Evolutionary conservation across 2,888 invertebrate species (phyloP).

Genomic region (Thera britannica): DNA sequence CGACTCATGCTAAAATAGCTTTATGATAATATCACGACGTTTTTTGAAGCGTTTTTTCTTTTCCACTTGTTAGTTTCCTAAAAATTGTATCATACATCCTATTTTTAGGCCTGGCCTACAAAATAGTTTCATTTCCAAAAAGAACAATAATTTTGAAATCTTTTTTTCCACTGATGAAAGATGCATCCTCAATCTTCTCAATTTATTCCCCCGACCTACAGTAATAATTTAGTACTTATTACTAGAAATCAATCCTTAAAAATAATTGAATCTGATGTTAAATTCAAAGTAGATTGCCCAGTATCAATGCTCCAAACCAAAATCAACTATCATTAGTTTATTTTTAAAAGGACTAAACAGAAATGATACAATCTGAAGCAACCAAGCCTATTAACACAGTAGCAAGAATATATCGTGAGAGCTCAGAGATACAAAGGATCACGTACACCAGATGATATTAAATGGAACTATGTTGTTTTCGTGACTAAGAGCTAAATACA

Average conservation of each 20-base stretch:
- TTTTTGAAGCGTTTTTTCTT: too few relatives aligned
- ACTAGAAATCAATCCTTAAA: background rate
- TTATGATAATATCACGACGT: too few relatives aligned
- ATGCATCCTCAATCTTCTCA: too few relatives aligned
- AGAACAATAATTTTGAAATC: too few relatives aligned
- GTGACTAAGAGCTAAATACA: slow-evolving; percentile 59
- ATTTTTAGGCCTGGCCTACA: too few relatives aligned
- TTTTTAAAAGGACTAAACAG: background rate
- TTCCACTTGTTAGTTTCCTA: too few relatives aligned
- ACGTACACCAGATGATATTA: slow-evolving; percentile 75
- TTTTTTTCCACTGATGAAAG: too few relatives aligned
- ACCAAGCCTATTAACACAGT: slow-evolving; percentile 38
- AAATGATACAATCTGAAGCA: slow-evolving; percentile 27
- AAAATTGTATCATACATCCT: too few relatives aligned
- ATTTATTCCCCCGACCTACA: too few relatives aligned
- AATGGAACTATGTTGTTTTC: slow-evolving; percentile 72
- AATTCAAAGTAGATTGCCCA: background rate
- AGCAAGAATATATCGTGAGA: slow-evolving; percentile 37
- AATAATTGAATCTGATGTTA: background rate
- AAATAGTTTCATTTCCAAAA: too few relatives aligned
- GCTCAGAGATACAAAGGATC: slow-evolving; percentile 39
- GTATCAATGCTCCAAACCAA: background rate
- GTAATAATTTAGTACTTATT: too few relatives aligned
- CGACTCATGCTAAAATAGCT: too few relatives aligned
- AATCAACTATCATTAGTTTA: background rate